Evolutionary conservation across 2,888 invertebrate genomes (phyloP), one percentile per base, ranked within the genome.

Genomic region (Cataglyphis albicans): DNA sequence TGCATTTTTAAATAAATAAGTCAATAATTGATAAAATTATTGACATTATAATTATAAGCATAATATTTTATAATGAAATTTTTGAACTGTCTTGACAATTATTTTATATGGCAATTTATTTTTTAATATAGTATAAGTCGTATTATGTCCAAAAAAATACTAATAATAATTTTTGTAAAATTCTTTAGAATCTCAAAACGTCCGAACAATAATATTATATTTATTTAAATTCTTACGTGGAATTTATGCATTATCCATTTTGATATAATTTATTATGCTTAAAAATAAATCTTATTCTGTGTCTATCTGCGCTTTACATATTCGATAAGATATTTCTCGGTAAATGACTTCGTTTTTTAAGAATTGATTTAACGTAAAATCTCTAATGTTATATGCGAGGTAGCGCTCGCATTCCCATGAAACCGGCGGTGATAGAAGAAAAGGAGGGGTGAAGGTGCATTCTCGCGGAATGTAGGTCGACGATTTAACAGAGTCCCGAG

Each of bases 401-500:
- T 83, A 78, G 48, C 73, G 82, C 82, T 81, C 86, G 84, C 87
- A 86, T 91, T 91, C 91, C 90, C 90, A 91, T 86, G 88, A 44
- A 78, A 87, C 25, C 76, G 48, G 48, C 48, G 18, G 48, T 41
- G 55, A 83, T n/a, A 85, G 83, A 84, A 85, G 84, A 67, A 82
- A 75, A 84, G 80, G 80, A 73, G 48, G n/a, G 48, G 52, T 67
- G 82, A 80, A 85, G 32, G 72, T 82, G 82, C 80, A 90, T 88
- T 87, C 85, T 89, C 86, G 61, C 83, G 76, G 87, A 88, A 93
- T 93, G 87, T 93, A 90, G 93, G 93, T 93, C 94, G 91, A 89
- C 88, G 92, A 92, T 93, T 92, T 90, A 91, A 76, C 67, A 86
- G 88, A 87, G 87, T 88, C 83, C 88, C 80, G 84, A 92, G 93